phyloP scores from a whole-genome alignment of 2,113 vertebrate genomes.

The Cervus canadensis region DNA sequence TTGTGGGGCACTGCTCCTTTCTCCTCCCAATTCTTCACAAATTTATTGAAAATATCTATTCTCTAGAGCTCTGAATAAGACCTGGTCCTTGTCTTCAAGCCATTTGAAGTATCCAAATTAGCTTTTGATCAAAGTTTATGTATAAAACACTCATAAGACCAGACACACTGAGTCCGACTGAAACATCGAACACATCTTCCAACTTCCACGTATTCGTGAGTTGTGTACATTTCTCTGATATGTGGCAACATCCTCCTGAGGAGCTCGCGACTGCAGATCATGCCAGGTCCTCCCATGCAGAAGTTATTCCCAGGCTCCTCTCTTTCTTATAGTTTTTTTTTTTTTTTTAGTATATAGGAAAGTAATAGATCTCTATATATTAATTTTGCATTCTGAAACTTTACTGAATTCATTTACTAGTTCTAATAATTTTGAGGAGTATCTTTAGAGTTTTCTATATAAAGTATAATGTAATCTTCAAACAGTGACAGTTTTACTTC shows the following conservation, averaged over 20 bases:
- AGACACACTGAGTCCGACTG: conserved; percentile 87
- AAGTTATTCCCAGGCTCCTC: conserved; percentile 86
- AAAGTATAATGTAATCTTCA: not conserved
- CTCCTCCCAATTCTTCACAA: not conserved
- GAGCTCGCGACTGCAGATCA: conserved; percentile 87
- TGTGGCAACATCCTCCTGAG: conserved; percentile 85
- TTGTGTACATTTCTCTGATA: conserved; percentile 86
- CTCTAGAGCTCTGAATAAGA: not conserved
- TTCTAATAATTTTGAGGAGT: not conserved
- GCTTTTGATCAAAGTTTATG: not conserved
- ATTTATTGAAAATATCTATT: not conserved
- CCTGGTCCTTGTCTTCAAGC: not conserved
- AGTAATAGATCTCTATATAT: not conserved
- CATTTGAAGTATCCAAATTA: not conserved
- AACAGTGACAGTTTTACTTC: not conserved
- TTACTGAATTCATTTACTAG: not conserved
- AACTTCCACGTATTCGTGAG: conserved; percentile 87
- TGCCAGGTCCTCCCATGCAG: conserved; percentile 87
- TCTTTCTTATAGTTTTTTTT: not conserved
- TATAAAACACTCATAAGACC: conserved; percentile 82
- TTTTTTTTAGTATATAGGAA: not conserved
- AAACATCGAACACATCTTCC: conserved; percentile 85
- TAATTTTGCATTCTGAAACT: not conserved
- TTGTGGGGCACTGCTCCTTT: too few species aligned
- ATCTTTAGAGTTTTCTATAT: not conserved